Evolutionary conservation across 2,113 vertebrate species (phyloP), one percentile per base, ranked within the genome.

Genomic region (Dipodomys ordii): DNA sequence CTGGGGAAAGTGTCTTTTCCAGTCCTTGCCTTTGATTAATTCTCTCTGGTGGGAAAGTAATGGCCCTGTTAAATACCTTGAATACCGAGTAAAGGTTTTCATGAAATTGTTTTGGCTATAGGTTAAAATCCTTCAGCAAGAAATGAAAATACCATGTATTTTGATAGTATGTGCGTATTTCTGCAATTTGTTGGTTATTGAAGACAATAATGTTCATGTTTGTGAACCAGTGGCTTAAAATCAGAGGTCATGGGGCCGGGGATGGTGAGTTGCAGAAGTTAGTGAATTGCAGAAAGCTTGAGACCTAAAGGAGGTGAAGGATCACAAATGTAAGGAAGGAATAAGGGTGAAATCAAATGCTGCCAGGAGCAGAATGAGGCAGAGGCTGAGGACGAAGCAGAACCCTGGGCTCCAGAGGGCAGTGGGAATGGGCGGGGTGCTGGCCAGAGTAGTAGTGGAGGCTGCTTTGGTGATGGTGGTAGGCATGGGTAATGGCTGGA

Each of bases 11-110:
- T 91, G 81, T 83, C 91, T 93, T 94, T 91, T 83, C 73, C 73
- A 92, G 87, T 90, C 57, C 65, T 97, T 94, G 73, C 68, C 86
- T 88, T 2, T 86, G 92, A 95, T 97, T 90, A 87, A 93, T 94
- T 93, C 80, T 93, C 89, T 93, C 83, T 90, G 74, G 77, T 46
- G 15, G 81, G 19, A 86, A 65, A 94, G 72, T 91, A 93, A 91
- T 83, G 64, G 64, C 30, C 79, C 65, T 90, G 77, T 79, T 91
- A 93, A 91, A 93, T 95, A 93, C 84, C 64, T 79, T 91, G 94
- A 91, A 93, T 95, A 93, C 84, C 57, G 82, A 96, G 23, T 88
- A 83, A 65, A 82, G 35, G n/a, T 53, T 81, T 81, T 89, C 57
- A 87, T 73, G 76, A 89, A 87, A 92, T 91, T 81, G 28, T 39